A percentile compares a stretch with the other conserved stretches of the same genome.
These are phyloP conservation scores for Heliothis peltigera DNA, from an alignment of 2,888 invertebrate species.

Conservation along the genomic window DNA sequence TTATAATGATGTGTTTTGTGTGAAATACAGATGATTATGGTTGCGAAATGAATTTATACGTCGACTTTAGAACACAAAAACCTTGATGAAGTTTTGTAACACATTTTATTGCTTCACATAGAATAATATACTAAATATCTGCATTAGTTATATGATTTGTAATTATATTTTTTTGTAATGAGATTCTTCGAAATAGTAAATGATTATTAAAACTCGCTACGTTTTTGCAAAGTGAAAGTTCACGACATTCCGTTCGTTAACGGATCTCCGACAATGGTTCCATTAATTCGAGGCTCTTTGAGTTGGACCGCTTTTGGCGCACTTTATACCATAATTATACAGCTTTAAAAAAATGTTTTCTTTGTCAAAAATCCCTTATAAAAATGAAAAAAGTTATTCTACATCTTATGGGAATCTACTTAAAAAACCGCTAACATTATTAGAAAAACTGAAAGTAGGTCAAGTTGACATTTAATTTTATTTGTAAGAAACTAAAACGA, in stretches of 20 bases:
- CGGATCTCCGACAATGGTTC: constrained; percentile 50
- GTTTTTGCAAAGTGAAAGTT: constrained; percentile 65
- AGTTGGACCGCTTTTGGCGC: not conserved
- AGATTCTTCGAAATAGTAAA: constrained; percentile 18
- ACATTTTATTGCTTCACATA: constrained; percentile 17
- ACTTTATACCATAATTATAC: not conserved
- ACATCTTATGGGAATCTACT: not conserved
- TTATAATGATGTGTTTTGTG: constrained; percentile 9
- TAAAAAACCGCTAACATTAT: constrained; percentile 12
- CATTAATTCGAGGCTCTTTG: constrained; percentile 24
- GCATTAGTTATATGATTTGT: not conserved
- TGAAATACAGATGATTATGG: constrained; percentile 16
- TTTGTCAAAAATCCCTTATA: too few species aligned
- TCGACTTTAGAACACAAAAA: constrained; percentile 51
- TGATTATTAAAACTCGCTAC: constrained; percentile 24
- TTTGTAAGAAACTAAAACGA: not conserved
- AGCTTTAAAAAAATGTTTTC: too few species aligned
- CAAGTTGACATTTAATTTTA: constrained; percentile 13
- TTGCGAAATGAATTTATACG: constrained; percentile 57
- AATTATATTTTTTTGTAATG: not conserved
- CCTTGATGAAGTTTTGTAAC: constrained; percentile 57
- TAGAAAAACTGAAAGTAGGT: constrained; percentile 34
- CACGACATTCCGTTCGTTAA: constrained; percentile 52
- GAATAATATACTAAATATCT: not conserved
- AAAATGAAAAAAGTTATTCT: too few species aligned